A percentile compares a stretch with the other conserved stretches of the same genome.
These are phyloP conservation scores for Rachycentron canadum DNA, from an alignment of 2,797 vertebrate species.

Conservation along the genomic window DNA sequence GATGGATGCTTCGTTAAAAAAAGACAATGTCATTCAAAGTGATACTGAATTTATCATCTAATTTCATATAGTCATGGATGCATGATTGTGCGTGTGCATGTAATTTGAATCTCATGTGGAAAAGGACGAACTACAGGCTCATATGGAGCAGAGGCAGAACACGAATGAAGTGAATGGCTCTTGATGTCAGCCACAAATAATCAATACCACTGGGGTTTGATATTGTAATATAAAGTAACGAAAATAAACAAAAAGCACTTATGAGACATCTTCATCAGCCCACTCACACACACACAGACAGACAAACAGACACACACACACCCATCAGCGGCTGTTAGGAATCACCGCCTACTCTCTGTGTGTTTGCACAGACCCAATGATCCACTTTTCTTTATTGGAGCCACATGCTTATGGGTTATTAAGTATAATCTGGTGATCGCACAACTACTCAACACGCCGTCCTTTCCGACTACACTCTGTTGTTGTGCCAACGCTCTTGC, in stretches of 20 bases:
- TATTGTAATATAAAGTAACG: too few relatives aligned
- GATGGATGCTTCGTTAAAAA: too few relatives aligned
- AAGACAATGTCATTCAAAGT: background rate
- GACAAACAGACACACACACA: conserved; percentile 10
- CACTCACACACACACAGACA: background rate
- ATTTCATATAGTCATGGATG: background rate
- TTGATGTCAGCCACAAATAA: background rate
- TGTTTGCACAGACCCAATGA: conserved; percentile 45
- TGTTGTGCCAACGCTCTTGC: conserved; percentile 26
- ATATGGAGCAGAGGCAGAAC: too few relatives aligned
- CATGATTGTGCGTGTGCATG: background rate
- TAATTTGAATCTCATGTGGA: background rate
- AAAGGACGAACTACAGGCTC: too few relatives aligned
- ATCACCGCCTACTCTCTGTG: conserved; percentile 26
- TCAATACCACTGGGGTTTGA: background rate
- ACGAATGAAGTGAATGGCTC: background rate
- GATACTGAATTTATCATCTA: background rate
- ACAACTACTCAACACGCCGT: conserved; percentile 24
- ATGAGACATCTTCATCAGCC: background rate
- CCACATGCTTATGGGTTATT: conserved; percentile 60
- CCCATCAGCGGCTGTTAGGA: conserved; percentile 6
- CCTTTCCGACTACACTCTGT: conserved; percentile 8
- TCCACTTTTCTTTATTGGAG: conserved; percentile 53
- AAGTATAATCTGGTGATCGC: conserved; percentile 64
- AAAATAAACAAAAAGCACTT: too few relatives aligned